Evolutionary conservation across 2,888 invertebrate genomes (phyloP).

Genomic region (Globia sparganii): DNA sequence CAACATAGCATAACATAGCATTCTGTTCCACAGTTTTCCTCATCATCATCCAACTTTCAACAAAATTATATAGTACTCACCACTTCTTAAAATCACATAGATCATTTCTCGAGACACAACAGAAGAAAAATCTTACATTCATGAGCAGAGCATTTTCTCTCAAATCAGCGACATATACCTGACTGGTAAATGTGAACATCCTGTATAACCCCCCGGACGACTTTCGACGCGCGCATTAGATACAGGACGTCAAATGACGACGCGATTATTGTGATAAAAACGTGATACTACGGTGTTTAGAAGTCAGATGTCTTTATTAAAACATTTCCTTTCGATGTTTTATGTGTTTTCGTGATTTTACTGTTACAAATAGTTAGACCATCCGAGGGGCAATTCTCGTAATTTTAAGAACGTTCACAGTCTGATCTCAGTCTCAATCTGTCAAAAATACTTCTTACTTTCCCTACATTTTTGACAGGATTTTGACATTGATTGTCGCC

Average conservation of each 20-base stretch:
- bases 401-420: no score
- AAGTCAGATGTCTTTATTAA: slow-evolving; percentile 31
- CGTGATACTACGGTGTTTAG: slow-evolving; percentile 10
- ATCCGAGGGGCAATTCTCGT: no score
- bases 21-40: neutral
- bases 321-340: slow-evolving; percentile 8
- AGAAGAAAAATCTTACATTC: slow-evolving; percentile 48
- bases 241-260: slow-evolving; percentile 59
- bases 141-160: slow-evolving; percentile 62
- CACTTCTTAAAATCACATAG: neutral
- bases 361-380: neutral
- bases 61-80: neutral
- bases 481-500: no score
- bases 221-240: slow-evolving; percentile 66
- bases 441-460: no score
- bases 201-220: slow-evolving; percentile 68
- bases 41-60: neutral
- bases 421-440: no score
- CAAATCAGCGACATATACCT: slow-evolving; percentile 10
- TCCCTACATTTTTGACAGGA: no score
- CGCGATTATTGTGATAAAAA: slow-evolving; percentile 53
- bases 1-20: neutral
- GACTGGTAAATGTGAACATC: slow-evolving; percentile 63
- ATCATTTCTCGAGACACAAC: neutral
- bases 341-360: neutral